Base-by-base conservation (phyloP, 2,113 vertebrate genomes). In the Vombatus ursinus region DNA sequence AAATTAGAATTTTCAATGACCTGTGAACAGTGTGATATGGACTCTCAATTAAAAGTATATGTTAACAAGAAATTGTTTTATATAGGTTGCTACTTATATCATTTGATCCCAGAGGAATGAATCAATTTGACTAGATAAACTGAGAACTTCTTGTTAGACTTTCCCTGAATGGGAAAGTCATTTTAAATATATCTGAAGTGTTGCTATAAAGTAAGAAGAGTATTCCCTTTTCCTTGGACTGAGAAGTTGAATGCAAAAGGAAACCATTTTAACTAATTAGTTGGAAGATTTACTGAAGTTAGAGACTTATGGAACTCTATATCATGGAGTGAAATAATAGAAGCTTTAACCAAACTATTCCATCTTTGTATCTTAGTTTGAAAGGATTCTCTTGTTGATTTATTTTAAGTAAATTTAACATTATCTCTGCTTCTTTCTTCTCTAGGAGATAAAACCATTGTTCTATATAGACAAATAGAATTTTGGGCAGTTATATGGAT, bases 211-310 rank as follows among this genome's bases (percentile, higher is more conserved):
- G 1, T 54, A 94, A 12, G 51, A 48, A 52, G 54, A 22, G 61
- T 0, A 52, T 50, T 93, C 37, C 51, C 16, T 92, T 92, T 61
- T 50, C 51, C 14, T 90, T 93, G 24, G 68, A 50, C 53, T 52
- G 68, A 28, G 9, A 84, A 57, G 91, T 94, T 90, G 16, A 50
- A 91, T 90, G 49, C 1, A 47, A 95, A 95, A 68, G 24, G 28
- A 94, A 95, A 12, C n/a, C 51, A 91, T 52, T 94, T 95, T 1
- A 44, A 84, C 10, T 57, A 37, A 93, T 90, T 90, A 14, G 44
- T 92, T 95, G 92, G 94, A 96, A 90, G 68, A 3, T 37, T 94
- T 95, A 47, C 37, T 47, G 10, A 90, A 92, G 0, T n/a, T 84
- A 8, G 19, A 92, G 51, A 24, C 22, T 91, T 48, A 68, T 22